A percentile compares a stretch with the other conserved stretches of the same genome.
Conservation (phyloP, 2,797 vertebrate genomes). For the Rhinella marina region DNA sequence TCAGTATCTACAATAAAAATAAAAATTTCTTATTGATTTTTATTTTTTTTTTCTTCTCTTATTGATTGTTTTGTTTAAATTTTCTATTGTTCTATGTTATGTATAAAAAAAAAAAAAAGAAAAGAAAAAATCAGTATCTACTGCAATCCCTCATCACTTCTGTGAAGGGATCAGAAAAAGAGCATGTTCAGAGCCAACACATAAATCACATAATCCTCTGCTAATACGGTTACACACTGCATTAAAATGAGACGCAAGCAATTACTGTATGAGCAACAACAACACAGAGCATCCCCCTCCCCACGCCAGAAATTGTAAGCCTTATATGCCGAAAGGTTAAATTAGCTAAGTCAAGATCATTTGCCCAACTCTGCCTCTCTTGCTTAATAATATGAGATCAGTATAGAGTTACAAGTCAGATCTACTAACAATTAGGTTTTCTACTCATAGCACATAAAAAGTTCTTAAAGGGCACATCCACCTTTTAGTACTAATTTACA, state of each 20-base stretch:
- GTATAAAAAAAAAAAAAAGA: no score
- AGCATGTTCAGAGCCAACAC: slow-evolving; percentile 44
- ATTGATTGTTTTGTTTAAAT: no score
- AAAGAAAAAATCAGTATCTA: background rate
- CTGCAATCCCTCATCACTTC: background rate
- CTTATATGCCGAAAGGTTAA: slow-evolving; percentile 32
- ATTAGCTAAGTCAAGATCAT: slow-evolving; percentile 18
- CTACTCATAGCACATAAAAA: background rate
- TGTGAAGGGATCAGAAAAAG: slow-evolving; percentile 38
- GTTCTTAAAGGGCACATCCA: background rate
- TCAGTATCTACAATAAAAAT: background rate
- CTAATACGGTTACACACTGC: slow-evolving; percentile 60
- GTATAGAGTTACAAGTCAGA: slow-evolving; percentile 16
- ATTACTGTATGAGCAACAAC: slow-evolving; percentile 48
- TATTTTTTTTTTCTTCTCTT: no score
- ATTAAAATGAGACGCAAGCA: slow-evolving; percentile 62
- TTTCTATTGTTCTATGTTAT: no score
- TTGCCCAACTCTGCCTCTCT: background rate
- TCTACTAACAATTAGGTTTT: background rate
- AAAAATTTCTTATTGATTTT: no score
- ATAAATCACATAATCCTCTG: slow-evolving; percentile 56
- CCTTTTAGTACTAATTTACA: no score
- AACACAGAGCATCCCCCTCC: slow-evolving; percentile 38
- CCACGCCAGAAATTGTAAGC: background rate
- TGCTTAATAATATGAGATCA: slow-evolving; percentile 22